These are phyloP conservation scores for Orthosia gracilis DNA, from an alignment of 2,888 invertebrate species.

Conservation along the genomic window DNA sequence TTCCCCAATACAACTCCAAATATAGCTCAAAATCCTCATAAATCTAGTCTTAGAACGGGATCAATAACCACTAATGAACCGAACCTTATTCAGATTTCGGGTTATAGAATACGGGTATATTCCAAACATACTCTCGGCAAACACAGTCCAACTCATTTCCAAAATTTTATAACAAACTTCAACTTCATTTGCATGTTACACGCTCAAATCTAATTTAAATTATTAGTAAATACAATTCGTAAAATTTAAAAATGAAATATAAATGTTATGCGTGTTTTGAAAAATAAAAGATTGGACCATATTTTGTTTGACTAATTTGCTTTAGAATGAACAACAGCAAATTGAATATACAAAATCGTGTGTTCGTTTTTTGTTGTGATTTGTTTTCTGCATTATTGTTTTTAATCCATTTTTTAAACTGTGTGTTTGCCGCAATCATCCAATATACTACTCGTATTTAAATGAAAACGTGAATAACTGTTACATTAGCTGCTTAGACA, in stretches of 20 bases:
- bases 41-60: no score
- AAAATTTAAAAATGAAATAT: neutral
- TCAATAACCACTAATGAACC: neutral
- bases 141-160: constrained; percentile 20
- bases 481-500: no score
- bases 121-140: constrained; percentile 23
- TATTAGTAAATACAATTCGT: neutral
- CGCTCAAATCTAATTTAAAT: constrained; percentile 24
- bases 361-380: neutral
- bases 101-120: neutral
- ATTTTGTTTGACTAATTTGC: neutral
- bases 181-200: constrained; percentile 42
- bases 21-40: no score
- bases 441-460: no score
- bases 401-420: no score
- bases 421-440: no score
- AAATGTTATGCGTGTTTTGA: constrained; percentile 4
- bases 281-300: neutral
- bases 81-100: neutral
- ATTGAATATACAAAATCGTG: neutral
- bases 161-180: constrained; percentile 19
- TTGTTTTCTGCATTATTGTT: neutral
- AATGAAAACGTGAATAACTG: no score
- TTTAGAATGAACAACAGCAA: neutral
- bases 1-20: no score